A percentile compares a stretch with the other conserved stretches of the same genome.
These are phyloP conservation scores for Protonibea diacanthus DNA, from an alignment of 2,797 vertebrate genomes.

Conservation along the genomic window DNA sequence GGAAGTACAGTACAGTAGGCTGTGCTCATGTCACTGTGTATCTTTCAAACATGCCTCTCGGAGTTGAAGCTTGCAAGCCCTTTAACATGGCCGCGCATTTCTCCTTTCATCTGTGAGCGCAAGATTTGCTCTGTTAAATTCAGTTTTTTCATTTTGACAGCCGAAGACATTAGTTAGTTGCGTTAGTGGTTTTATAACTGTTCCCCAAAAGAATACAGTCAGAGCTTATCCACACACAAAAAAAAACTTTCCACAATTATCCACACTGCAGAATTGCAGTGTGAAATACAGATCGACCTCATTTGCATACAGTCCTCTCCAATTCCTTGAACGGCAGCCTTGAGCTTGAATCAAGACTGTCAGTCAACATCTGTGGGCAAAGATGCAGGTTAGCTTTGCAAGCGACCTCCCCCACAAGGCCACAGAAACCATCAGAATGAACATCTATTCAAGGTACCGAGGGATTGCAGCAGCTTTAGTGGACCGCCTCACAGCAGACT, in stretches of 20 bases:
- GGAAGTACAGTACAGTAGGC: conserved; percentile 71
- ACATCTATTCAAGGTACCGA: conserved; percentile 27
- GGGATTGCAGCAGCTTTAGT: conserved; percentile 42
- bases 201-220: conserved; percentile 42
- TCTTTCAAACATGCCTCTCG: conserved; percentile 60
- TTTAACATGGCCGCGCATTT: conserved; percentile 51
- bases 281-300: conserved; percentile 65
- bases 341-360: conserved; percentile 49
- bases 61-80: conserved; percentile 58
- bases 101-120: conserved; percentile 53
- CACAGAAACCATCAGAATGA: conserved; percentile 53
- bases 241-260: conserved; percentile 61
- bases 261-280: conserved; percentile 39
- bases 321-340: conserved; percentile 56
- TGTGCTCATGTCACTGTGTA: conserved; percentile 77
- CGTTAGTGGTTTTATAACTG: conserved; percentile 50
- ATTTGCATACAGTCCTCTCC: conserved; percentile 64
- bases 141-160: conserved; percentile 55
- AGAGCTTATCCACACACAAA: conserved; percentile 46
- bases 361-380: conserved; percentile 29
- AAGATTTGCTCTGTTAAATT: conserved; percentile 36
- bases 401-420: conserved; percentile 55
- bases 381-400: conserved; percentile 28
- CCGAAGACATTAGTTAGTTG: conserved; percentile 27
- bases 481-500: conserved; percentile 33